These are phyloP conservation scores for Glyptemys insculpta DNA, from an alignment of 2,797 vertebrate species.

Conservation along the genomic window DNA sequence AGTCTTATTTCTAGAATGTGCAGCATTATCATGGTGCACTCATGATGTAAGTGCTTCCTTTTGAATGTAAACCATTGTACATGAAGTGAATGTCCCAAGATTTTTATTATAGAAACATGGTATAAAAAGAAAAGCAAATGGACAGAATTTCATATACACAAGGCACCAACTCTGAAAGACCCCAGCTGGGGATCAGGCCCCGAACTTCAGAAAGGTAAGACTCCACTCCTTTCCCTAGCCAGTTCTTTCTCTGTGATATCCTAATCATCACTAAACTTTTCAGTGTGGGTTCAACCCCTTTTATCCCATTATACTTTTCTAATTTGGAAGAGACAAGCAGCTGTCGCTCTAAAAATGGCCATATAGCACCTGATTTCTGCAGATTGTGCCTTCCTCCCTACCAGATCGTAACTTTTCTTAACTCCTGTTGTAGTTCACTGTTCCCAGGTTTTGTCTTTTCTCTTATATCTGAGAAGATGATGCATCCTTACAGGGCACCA, in stretches of 20 bases:
- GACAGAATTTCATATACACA: neutral
- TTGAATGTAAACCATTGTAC: neutral
- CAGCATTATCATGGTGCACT: neutral
- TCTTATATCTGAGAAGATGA: neutral
- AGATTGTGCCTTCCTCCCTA: neutral
- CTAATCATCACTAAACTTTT: neutral
- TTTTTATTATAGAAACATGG: neutral
- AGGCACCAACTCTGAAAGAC: neutral
- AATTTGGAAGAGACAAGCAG: neutral
- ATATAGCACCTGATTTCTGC: neutral
- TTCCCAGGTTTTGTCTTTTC: neutral
- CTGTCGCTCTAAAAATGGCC: neutral
- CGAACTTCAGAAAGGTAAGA: neutral
- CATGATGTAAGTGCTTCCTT: neutral
- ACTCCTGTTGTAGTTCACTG: neutral
- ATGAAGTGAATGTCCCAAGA: neutral
- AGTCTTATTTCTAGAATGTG: neutral
- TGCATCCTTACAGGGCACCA: too few species aligned
- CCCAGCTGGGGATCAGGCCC: rapidly evolving
- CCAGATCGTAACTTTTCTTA: neutral
- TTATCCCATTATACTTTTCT: neutral
- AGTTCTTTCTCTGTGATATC: neutral
- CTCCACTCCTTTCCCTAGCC: neutral
- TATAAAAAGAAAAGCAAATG: neutral
- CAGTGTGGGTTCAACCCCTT: neutral